Base-by-base conservation (phyloP, 2,113 vertebrate species). In the Lycaon pictus region DNA sequence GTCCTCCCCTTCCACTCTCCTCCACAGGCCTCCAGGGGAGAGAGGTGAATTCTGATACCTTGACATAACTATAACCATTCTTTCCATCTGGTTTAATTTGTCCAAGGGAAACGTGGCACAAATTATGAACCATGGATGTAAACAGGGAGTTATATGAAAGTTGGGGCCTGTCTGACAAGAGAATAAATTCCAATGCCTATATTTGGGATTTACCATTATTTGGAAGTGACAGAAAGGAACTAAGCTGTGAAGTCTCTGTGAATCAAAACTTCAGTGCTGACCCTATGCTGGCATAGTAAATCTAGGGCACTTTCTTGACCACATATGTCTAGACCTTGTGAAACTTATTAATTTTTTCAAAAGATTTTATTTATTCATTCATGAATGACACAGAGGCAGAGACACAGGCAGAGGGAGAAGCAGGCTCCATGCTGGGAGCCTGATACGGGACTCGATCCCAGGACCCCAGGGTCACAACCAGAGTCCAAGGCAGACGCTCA, bases 151-250 rank as follows among this genome's bases (percentile, higher is more conserved):
- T 55, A 43, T 32, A 48, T 56, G 20, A 88, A 85, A 93, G 74
- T 9, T n/a, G 48, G 19, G 9, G 11, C 71, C 35, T 90, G 15
- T 56, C 23, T 69, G 11, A 53, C 16, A 95, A 88, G 12, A 67
- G 17, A 88, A 71, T 32, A 85, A 15, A 84, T 11, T 91, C 43
- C 19, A 48, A 71, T 58, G 22, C 15, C 60, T 93, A 22, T 53
- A 71, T 88, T 93, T 90, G 81, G 20, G 91, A 94, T 29, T 84
- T 74, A 74, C 11, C 37, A 83, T 65, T 53, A 96, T 81, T 90
- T 74, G n/a, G 6, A 84, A 63, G 35, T 81, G 69, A 96, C 58
- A 90, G 25, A 94, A 92, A 82, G 22, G 17, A 90, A 17, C 29
- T 84, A 48, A 35, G 13, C 1, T 53, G 6, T 37, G 23, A 92